A percentile compares a stretch with the other conserved stretches of the same genome.
These are phyloP conservation scores for Harpalus rubripes DNA, from an alignment of 2,888 invertebrate genomes.

Conservation along the genomic window DNA sequence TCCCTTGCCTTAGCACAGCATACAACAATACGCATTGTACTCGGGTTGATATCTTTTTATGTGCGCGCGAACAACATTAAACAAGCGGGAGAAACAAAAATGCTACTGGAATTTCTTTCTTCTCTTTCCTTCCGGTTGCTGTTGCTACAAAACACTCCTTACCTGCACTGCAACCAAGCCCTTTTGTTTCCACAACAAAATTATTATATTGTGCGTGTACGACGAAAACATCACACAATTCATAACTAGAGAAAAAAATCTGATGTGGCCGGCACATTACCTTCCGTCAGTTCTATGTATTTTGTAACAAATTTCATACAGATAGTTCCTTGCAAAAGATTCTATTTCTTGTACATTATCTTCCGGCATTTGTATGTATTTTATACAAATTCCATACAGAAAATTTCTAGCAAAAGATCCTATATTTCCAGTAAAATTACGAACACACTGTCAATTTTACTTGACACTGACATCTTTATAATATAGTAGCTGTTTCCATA, in stretches of 20 bases:
- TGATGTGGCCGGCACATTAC: too few species aligned
- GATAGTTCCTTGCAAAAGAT: too few species aligned
- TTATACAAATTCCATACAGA: too few species aligned
- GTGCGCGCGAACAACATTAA: conserved; percentile 52
- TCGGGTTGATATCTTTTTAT: conserved; percentile 48
- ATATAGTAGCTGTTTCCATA: too few species aligned
- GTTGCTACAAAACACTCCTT: conserved; percentile 42
- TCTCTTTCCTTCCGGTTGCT: conserved; percentile 48
- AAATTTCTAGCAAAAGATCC: too few species aligned
- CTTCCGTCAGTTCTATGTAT: too few species aligned
- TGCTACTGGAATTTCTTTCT: conserved; percentile 56
- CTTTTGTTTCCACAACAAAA: conserved; percentile 36
- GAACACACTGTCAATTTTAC: too few species aligned
- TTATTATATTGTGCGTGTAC: conserved; percentile 35
- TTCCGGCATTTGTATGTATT: too few species aligned
- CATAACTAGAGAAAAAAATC: background rate
- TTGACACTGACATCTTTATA: too few species aligned
- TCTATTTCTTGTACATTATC: too few species aligned
- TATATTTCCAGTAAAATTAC: too few species aligned
- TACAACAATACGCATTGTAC: conserved; percentile 56
- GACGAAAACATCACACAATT: background rate
- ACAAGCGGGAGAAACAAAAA: conserved; percentile 57
- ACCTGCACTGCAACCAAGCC: conserved; percentile 12
- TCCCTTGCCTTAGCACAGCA: conserved; percentile 29
- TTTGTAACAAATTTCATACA: too few species aligned